These are phyloP conservation scores for Hipposideros larvatus DNA, from an alignment of 2,797 vertebrate genomes.

Conservation along the genomic window DNA sequence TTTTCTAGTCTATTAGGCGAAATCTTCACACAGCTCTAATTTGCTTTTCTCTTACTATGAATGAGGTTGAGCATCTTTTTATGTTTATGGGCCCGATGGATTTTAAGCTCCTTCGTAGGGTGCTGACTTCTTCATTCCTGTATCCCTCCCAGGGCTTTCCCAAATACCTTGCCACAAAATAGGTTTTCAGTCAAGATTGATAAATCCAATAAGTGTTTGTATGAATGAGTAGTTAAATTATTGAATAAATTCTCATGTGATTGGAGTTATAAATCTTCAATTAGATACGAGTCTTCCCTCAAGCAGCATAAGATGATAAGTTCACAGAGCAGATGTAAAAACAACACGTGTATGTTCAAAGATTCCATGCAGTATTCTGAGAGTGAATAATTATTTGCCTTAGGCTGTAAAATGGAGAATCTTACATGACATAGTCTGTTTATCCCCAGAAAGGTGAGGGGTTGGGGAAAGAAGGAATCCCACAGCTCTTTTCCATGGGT, in stretches of 20 bases:
- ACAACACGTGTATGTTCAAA: neutral
- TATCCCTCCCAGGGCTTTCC: neutral
- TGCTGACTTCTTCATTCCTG: conserved; percentile 36
- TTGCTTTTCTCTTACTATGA: conserved; percentile 47
- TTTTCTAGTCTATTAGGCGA: conserved; percentile 38
- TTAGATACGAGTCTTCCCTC: conserved; percentile 57
- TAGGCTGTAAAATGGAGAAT: neutral
- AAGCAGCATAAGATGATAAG: conserved; percentile 41
- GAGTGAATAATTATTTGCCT: conserved; percentile 4
- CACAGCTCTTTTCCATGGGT: neutral
- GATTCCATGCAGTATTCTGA: neutral
- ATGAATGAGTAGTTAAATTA: conserved; percentile 37
- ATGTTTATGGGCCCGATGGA: neutral
- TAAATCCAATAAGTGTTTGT: conserved; percentile 61
- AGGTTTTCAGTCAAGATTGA: conserved; percentile 49
- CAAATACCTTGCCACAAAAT: neutral
- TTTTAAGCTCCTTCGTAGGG: conserved; percentile 5
- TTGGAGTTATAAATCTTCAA: conserved; percentile 56
- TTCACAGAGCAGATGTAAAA: neutral
- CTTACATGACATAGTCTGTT: neutral
- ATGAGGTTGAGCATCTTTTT: conserved; percentile 12
- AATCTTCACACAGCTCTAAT: neutral
- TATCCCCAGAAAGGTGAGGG: neutral
- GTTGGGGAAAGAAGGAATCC: neutral
- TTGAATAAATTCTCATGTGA: neutral